Conservation (phyloP, 2,888 invertebrate species). For the Trilocha varians region DNA sequence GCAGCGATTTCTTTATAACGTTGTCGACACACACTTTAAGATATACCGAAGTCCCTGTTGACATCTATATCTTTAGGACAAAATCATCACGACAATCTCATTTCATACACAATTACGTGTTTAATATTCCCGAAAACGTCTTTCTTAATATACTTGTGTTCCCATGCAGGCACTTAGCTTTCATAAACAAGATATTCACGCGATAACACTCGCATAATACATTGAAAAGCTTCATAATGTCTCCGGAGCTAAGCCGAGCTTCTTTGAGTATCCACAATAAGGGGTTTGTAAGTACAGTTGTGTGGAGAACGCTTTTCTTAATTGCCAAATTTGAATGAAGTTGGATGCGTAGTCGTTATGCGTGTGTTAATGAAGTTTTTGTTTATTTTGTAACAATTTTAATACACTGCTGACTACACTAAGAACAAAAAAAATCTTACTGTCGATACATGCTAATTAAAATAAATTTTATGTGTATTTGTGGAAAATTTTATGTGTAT, state of each 20-base stretch:
- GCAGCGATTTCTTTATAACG: too few species aligned
- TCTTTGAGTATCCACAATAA: conserved; percentile 17
- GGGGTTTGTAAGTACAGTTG: not conserved
- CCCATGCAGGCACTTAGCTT: conserved; percentile 22
- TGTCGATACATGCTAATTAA: too few species aligned
- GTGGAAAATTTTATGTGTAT: too few species aligned
- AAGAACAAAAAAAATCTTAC: too few species aligned
- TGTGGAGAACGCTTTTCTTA: not conserved
- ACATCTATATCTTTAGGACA: not conserved
- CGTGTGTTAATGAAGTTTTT: too few species aligned
- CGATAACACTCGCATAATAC: conserved; percentile 32
- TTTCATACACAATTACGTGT: conserved; percentile 9
- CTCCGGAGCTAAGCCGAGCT: conserved; percentile 15
- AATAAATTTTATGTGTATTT: too few species aligned
- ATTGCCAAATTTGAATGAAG: too few species aligned
- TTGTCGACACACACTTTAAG: too few species aligned
- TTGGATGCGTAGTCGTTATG: too few species aligned
- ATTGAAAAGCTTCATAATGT: conserved; percentile 28
- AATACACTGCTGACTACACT: too few species aligned
- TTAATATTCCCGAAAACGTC: conserved; percentile 17
- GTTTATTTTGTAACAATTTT: too few species aligned
- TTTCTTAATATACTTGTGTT: conserved; percentile 15
- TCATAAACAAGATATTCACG: conserved; percentile 28
- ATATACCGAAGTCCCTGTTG: too few species aligned
- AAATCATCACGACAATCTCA: not conserved